These are phyloP conservation scores for Drosophila paranaensis DNA, from an alignment of 2,888 invertebrate species.

Conservation along the genomic window DNA sequence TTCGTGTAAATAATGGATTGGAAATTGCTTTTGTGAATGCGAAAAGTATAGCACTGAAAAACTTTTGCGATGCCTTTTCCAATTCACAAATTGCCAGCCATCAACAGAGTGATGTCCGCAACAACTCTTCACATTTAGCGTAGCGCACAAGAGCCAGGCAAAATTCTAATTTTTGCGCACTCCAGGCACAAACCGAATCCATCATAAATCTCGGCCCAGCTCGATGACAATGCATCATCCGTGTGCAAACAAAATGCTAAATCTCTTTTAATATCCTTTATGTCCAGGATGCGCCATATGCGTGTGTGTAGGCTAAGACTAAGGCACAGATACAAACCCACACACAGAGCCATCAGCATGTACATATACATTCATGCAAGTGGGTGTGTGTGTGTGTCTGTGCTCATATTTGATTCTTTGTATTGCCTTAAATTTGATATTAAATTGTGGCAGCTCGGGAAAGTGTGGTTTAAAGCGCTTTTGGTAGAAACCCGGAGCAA, in stretches of 20 bases:
- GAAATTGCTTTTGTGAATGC: background rate
- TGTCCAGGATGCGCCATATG: constrained; percentile 79
- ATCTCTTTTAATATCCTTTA: constrained; percentile 82
- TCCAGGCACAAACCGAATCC: constrained; percentile 80
- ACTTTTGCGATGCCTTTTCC: background rate
- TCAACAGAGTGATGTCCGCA: constrained; percentile 17
- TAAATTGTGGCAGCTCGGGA: constrained; percentile 47
- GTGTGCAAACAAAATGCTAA: constrained; percentile 82
- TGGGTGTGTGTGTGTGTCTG: constrained; percentile 10
- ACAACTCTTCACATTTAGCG: constrained; percentile 28
- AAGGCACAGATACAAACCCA: constrained; percentile 27
- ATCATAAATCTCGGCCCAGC: constrained; percentile 83
- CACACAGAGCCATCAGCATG: constrained; percentile 12
- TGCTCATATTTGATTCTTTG: constrained; percentile 26
- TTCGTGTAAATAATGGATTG: constrained; percentile 2
- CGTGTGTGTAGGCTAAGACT: constrained; percentile 66
- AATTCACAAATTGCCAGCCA: background rate
- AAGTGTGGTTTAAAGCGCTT: constrained; percentile 30
- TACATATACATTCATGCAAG: background rate
- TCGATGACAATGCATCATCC: constrained; percentile 84
- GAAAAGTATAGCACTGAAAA: background rate
- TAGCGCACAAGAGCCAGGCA: constrained; percentile 58
- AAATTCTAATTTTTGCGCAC: constrained; percentile 79
- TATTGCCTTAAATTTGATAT: constrained; percentile 57
- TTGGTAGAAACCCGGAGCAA: constrained; percentile 11